Evolutionary conservation across 2,797 vertebrate species (phyloP).

Genomic region (Anguilla obscura): DNA sequence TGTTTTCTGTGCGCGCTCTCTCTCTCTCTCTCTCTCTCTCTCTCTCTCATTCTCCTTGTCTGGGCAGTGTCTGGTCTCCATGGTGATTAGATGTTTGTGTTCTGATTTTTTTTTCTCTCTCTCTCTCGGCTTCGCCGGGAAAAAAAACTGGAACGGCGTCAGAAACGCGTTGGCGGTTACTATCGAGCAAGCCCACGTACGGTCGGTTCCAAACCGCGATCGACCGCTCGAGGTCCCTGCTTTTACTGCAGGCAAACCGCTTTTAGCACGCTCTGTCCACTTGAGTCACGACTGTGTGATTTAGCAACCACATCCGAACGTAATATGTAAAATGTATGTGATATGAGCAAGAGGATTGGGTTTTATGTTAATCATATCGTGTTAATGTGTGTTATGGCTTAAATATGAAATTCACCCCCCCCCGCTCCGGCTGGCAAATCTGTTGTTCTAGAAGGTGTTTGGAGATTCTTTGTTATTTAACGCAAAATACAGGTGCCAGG

Average conservation of each 20-base stretch:
- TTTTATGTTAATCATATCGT: neutral
- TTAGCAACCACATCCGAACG: neutral
- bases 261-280: neutral
- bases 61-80: slow-evolving; percentile 24
- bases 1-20: slow-evolving; percentile 17
- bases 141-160: neutral
- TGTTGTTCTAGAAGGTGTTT: neutral
- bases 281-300: slow-evolving; percentile 6
- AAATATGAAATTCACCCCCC: neutral
- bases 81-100: slow-evolving; percentile 30
- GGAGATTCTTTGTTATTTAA: neutral
- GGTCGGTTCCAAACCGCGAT: neutral
- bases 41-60: slow-evolving; percentile 18
- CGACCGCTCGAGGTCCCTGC: neutral
- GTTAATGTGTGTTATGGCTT: neutral
- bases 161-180: neutral
- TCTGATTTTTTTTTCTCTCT: slow-evolving; percentile 7
- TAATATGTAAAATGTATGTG: neutral
- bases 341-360: neutral
- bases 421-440: neutral
- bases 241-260: neutral
- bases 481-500: neutral
- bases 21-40: no score
- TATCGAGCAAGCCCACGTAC: slow-evolving; percentile 7
- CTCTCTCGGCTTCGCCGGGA: no score